These are phyloP conservation scores for Temnothorax unifasciatus DNA, from an alignment of 2,888 invertebrate genomes.

Conservation along the genomic window DNA sequence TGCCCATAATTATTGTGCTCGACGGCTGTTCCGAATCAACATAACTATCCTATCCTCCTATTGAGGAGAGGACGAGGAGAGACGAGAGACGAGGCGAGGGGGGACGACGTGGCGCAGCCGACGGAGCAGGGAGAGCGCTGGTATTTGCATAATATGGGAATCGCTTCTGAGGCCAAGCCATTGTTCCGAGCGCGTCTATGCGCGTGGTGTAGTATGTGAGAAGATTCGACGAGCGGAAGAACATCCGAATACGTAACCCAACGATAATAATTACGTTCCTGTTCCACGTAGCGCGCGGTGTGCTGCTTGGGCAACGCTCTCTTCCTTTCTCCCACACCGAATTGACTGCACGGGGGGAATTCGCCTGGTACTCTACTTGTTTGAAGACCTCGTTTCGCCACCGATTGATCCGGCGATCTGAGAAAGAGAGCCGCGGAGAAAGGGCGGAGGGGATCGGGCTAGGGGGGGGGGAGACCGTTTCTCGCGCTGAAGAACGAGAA, in stretches of 20 bases:
- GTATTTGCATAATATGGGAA: constrained; percentile 81
- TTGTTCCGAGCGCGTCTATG: constrained; percentile 78
- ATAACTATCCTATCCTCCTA: constrained; percentile 47
- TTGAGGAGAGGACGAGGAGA: constrained; percentile 14
- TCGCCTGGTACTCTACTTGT: constrained; percentile 53
- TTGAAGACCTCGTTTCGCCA: constrained; percentile 57
- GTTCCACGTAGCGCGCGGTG: constrained; percentile 62
- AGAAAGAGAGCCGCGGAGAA: constrained; percentile 35
- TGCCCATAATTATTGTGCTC: constrained; percentile 30
- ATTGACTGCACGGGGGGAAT: constrained; percentile 19
- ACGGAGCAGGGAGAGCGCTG: constrained; percentile 63
- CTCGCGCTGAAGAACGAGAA: constrained; percentile 4
- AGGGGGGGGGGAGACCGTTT: background rate
- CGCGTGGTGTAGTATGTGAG: constrained; percentile 79
- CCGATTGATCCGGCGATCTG: constrained; percentile 54
- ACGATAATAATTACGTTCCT: constrained; percentile 80
- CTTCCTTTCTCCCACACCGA: constrained; percentile 56
- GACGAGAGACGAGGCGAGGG: background rate
- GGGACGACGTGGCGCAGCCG: background rate
- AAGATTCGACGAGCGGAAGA: constrained; percentile 81
- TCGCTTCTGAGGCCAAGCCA: constrained; percentile 74
- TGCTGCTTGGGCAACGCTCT: constrained; percentile 53
- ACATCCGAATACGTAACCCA: constrained; percentile 83
- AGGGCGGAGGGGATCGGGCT: background rate
- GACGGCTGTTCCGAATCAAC: constrained; percentile 37